Evolutionary conservation across 2,888 invertebrate genomes (phyloP), one percentile per base, ranked within the genome.

Genomic region (Teinopalpus imperialis): DNA sequence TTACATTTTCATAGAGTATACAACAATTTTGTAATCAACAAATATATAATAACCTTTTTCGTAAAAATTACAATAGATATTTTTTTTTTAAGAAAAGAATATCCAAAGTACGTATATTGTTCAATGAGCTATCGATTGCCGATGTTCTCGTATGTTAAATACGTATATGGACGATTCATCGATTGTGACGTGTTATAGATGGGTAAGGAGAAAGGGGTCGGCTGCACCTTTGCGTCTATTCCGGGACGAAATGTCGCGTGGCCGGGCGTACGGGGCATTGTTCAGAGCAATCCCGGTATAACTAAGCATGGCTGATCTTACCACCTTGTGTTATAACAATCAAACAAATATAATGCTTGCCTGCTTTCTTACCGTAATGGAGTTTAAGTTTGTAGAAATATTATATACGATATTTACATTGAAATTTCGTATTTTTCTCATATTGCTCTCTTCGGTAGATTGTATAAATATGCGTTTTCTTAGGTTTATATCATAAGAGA

Each of bases 181-280:
- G 69, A 66, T 65, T 67, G 62, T 63, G 61, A 59, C 53, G 59
- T 56, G 52, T 64, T 65, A 72, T 70, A 74, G n/a, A 75, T 73
- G 74, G 62, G 53, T 59, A 56, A 66, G 61, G 69, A 79, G 81
- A 81, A 82, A 81, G 77, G 81, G 83, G 76, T 76, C 53, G 59
- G 61, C 37, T 50, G 65, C 79, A 81, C 81, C 83, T 81, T 83
- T 83, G 70, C 52, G 43, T 56, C 54, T 60, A 53, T 60, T 60
- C 61, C 60, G 65, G 69, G 61, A 55, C 53, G 27, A 60, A 59
- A 65, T 72, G 81, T 80, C 82, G 77, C 81, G 81, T 80, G 82
- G 77, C 69, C 52, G 59, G 24, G 61, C 61, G 61, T 57, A 53
- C 18, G 34, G 14, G 12, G 32, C 39, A 45, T 45, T 45, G 43